A percentile compares a stretch with the other conserved stretches of the same genome.
Conservation (phyloP, 2,888 invertebrate genomes). For the Lasius platythorax region DNA sequence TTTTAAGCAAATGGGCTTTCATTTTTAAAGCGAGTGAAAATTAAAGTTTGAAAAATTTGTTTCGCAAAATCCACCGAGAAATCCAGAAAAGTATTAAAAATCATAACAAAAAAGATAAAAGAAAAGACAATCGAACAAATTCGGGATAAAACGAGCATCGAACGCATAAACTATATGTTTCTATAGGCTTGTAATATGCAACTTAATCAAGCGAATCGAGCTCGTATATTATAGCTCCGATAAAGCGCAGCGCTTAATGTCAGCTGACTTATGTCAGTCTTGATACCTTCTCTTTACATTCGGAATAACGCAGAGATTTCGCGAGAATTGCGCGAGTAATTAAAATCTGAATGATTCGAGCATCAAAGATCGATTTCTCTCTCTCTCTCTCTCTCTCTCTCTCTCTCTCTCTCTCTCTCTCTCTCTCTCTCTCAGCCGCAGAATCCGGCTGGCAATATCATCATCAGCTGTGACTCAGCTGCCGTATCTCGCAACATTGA, state of each 20-base stretch:
- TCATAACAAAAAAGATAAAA: too few relatives aligned
- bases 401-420: not conserved
- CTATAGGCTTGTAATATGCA: not conserved
- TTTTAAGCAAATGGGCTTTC: not conserved
- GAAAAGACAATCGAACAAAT: too few relatives aligned
- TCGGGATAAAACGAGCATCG: too few relatives aligned
- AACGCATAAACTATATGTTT: too few relatives aligned
- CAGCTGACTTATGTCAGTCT: not conserved
- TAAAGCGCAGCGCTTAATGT: not conserved
- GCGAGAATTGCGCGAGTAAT: not conserved
- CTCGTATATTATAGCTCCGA: not conserved
- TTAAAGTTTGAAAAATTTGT: too few relatives aligned
- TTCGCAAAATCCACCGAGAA: too few relatives aligned
- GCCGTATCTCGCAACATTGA: conserved; percentile 24
- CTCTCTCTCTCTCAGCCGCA: too few relatives aligned
- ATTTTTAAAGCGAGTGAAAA: too few relatives aligned
- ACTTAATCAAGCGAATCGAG: not conserved
- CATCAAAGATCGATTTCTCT: not conserved
- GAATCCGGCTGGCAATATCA: not conserved
- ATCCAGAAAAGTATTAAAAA: too few relatives aligned
- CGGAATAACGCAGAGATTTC: not conserved
- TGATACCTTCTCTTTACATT: not conserved
- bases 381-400: too few relatives aligned
- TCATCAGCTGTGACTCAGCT: conserved; percentile 38
- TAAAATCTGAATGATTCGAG: not conserved